Evolutionary conservation across 2,888 invertebrate genomes (phyloP), one percentile per base, ranked within the genome.

Genomic region (Nebria salina): DNA sequence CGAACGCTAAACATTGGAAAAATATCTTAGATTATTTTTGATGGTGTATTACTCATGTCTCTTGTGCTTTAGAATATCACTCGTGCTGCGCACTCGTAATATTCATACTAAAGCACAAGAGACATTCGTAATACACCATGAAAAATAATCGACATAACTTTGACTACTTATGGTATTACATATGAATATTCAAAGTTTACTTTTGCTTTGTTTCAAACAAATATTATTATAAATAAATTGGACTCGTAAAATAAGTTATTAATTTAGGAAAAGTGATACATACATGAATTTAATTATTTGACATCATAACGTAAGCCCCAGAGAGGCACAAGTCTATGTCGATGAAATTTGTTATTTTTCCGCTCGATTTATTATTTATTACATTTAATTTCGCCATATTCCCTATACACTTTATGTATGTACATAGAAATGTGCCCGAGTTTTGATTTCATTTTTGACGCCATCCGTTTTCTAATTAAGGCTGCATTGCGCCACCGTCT

Each of bases 401-500:
- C 70, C 70, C 70, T 70, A 13, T 20, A 20, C 20, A 11, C n/a
- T 70, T 25, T 70, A 70, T 70, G 25, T 25, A 68, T 13, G 68
- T 68, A 20, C 34, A 70, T 20, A 20, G 20, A 20, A 54, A 70
- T 34, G 34, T 77, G 34, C 15, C 26, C 73, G 42, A 25, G 64
- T 74, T 74, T 43, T 74, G 79, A 68, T 74, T 74, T 75, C 41
- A 74, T 74, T 79, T 79, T 79, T 79, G 72, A 79, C 11, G 41
- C 74, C 73, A 34, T 73, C 42, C 75, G 78, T 73, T 79, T 79
- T 75, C 80, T 80, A 80, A 80, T 80, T 80, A 80, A 75, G 80
- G 74, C 74, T 75, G 72, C 75, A 80, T 75, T 80, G 80, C 66
- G 65, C 80, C 74, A 75, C 80, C 80, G 80, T 70, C 80, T 80